Evolutionary conservation across 2,888 invertebrate species (phyloP).

Genomic region (Cataglyphis cursor): DNA sequence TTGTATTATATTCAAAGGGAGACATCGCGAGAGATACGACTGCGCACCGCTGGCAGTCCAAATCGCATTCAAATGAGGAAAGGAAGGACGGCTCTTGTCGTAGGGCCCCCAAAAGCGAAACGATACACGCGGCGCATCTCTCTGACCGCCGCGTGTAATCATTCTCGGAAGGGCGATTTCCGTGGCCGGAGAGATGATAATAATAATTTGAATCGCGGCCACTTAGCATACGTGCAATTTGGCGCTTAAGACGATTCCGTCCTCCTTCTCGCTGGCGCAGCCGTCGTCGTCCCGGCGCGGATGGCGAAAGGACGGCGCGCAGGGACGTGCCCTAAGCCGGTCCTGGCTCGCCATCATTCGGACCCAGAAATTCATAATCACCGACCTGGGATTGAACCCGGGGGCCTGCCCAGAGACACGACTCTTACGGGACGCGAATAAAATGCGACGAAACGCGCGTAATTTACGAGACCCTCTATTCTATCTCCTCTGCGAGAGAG

Average conservation of each 20-base stretch:
- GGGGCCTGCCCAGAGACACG: constrained; percentile 68
- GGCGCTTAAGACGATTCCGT: constrained; percentile 80
- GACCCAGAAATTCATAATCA: constrained; percentile 69
- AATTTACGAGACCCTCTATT: constrained; percentile 59
- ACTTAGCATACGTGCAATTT: constrained; percentile 85
- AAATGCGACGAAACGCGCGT: constrained; percentile 63
- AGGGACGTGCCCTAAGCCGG: constrained; percentile 20
- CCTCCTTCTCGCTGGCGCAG: constrained; percentile 45
- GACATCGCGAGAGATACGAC: neutral
- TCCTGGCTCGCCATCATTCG: constrained; percentile 17
- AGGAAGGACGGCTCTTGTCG: constrained; percentile 57
- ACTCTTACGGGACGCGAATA: constrained; percentile 59
- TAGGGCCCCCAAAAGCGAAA: constrained; percentile 65
- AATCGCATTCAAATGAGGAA: constrained; percentile 84
- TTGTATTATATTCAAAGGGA: neutral
- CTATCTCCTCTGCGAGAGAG: constrained; percentile 31
- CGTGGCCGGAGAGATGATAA: constrained; percentile 80
- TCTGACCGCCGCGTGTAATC: constrained; percentile 75
- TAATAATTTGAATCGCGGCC: constrained; percentile 84
- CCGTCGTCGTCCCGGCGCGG: constrained; percentile 5
- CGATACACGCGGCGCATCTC: constrained; percentile 69
- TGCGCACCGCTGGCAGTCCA: constrained; percentile 76
- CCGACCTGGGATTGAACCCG: constrained; percentile 57
- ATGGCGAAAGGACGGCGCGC: constrained; percentile 4
- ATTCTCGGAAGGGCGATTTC: constrained; percentile 81